Evolutionary conservation across 23 tunicate species (phyloP), one percentile per base, ranked within the genome.

Genomic region (Trididemnum nubilum): DNA sequence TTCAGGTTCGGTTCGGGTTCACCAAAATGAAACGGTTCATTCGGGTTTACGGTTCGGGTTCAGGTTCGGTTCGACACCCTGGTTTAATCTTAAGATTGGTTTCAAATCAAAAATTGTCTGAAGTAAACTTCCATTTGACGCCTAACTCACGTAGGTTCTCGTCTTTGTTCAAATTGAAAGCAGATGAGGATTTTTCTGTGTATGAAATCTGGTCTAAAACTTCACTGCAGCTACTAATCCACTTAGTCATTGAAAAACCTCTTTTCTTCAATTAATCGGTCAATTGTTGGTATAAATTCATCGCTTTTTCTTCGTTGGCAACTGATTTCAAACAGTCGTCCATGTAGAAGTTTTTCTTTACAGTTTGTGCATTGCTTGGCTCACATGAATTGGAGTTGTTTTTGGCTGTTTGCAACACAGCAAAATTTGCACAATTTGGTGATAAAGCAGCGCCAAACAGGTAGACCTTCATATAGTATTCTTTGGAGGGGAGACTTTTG

Each of bases 401-500:
- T 12, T 61, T 26, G 67, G 67, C 67, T 5, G 67, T 61, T 61
- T n/a, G 26, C 4, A 22, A 24, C 29, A 61, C 18, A 61, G 25
- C 26, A 61, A 61, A 61, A 61, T n/a, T 61, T 3, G 67, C 67
- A 61, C 67, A 61, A n/a, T n/a, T 61, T 61, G 67, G 67, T 4
- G 67, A 61, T 3, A 5, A 61, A 12, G 67, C 26, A 4, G 67
- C 67, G 26, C 67, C 67, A 61, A 61, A 61, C 26, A 61, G 5
- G 29, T 21, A n/a, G 18, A 61, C 67, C 26, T 61, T 61, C 67
- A 61, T 61, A 5, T 26, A 21, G 26, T 61, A 61, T 12, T 61
- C 67, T 24, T 61, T n/a, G 26, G 67, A 39, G 12, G n/a, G n/a
- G 2, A 27, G 39, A 23, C 5, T 19, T 31, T 4, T 12, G 26